Conservation (phyloP, 2,797 vertebrate genomes). For the Onychomys torridus region DNA sequence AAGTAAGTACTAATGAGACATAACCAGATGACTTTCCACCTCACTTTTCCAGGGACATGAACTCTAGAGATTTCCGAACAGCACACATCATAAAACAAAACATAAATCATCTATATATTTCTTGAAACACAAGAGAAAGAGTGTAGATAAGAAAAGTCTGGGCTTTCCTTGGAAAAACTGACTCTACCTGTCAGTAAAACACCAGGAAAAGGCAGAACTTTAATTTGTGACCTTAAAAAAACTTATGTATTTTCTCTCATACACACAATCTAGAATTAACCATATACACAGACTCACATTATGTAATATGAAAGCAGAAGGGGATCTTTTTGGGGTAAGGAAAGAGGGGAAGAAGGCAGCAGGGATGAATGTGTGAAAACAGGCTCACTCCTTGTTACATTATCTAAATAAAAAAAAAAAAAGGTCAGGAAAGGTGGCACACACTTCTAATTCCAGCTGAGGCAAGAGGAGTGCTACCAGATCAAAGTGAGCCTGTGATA, state of each 20-base stretch:
- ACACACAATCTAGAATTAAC: not conserved
- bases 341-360: not conserved
- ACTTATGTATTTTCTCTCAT: not conserved
- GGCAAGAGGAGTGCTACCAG: not conserved
- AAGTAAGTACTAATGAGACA: slow-evolving; percentile 52
- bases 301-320: not conserved
- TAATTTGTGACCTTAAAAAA: not conserved
- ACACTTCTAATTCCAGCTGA: not conserved
- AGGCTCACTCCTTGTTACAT: not conserved
- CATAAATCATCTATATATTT: not conserved
- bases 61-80: slow-evolving; percentile 48
- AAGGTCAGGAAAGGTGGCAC: not conserved
- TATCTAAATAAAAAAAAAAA: not conserved
- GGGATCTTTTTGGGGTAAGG: not conserved
- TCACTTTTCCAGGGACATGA: slow-evolving; percentile 50
- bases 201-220: not conserved
- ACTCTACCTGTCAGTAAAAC: not conserved
- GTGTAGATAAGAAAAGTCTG: not conserved
- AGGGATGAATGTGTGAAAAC: not conserved
- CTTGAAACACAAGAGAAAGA: not conserved
- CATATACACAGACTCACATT: not conserved
- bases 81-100: slow-evolving; percentile 29
- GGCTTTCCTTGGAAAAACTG: slow-evolving; percentile 18
- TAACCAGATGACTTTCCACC: slow-evolving; percentile 23
- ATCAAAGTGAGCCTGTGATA: not conserved